Conservation (phyloP, 1,140 invertebrate genomes). For the Colletes gigas region DNA sequence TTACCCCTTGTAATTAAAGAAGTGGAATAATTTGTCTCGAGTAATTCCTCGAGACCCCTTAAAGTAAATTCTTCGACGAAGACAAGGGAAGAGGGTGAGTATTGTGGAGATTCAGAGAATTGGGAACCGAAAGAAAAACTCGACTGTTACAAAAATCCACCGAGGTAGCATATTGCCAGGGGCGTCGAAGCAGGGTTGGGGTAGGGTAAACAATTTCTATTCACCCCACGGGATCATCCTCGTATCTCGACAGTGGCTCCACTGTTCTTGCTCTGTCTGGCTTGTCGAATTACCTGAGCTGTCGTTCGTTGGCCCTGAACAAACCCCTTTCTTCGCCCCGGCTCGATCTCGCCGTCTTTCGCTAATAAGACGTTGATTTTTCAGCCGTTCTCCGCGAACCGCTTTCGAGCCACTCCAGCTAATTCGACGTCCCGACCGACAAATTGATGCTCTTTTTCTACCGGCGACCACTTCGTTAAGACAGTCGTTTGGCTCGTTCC, state of each 20-base stretch:
- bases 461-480: not conserved
- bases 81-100: too few relatives aligned
- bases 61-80: too few relatives aligned
- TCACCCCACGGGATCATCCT: conserved; percentile 72
- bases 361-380: conserved; percentile 10
- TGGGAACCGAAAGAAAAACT: not conserved
- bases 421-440: not conserved
- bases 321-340: not conserved
- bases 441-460: conserved; percentile 22
- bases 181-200: conserved; percentile 34
- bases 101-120: too few relatives aligned
- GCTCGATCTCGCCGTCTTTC: not conserved
- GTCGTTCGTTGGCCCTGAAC: not conserved
- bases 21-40: too few relatives aligned
- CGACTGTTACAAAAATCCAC: conserved; percentile 51
- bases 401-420: not conserved
- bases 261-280: conserved; percentile 40
- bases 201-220: conserved; percentile 71
- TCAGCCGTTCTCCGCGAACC: not conserved
- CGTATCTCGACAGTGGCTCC: conserved; percentile 50
- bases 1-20: too few relatives aligned
- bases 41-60: too few relatives aligned
- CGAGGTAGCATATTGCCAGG: conserved; percentile 35
- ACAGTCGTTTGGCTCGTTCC: not conserved
- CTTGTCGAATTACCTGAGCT: conserved; percentile 47